Base-by-base conservation (phyloP, 2,797 vertebrate genomes). In the Acridotheres tristis region DNA sequence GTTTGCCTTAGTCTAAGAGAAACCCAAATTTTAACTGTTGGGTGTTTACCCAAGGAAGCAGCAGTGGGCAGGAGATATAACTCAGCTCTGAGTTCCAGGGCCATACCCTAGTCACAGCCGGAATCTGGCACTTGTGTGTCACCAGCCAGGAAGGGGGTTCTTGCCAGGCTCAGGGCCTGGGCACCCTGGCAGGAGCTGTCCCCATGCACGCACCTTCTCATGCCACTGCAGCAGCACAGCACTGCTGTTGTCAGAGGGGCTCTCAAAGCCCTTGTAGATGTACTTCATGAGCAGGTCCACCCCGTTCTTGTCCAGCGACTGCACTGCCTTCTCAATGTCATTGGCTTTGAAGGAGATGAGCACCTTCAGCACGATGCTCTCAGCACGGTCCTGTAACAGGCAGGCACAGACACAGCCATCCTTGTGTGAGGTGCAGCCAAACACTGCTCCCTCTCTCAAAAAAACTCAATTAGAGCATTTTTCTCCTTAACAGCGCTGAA, bases 201-300 rank as follows among this genome's bases (percentile, higher is more conserved):
- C 19, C 68, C 34, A 1, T 0, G 29, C 55, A 94, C 97, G 1
- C 62, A 99, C 99, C 99, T 99, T 99, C 97, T 99, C 99, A 1
- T 99, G 99, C 99, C 99, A 99, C 95, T 99, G 99, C 96, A 99
- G 94, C 40, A 99, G 97, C 80, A 99, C 97, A 1, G 99, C 99
- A 8, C 99, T 99, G 98, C 99, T 99, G 96, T 99, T 99, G 95
- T 99, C 99, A 0, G 99, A 99, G 19, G 99, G 99, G 89, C 96
- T 98, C 97, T 99, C 99, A 7, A 99, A 99, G 92, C 99, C 99
- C 97, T 99, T 99, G 98, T 99, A 99, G 98, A 99, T 99, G 97
- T 99, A 99, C 96, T 99, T 99, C 99, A 99, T 99, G 72, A 99
- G 98, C 91, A 99, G 98, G 96, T 99, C 99, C 55, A 99, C 98